Evolutionary conservation across 2,888 invertebrate genomes (phyloP).

Genomic region (Drosophila antonietae): DNA sequence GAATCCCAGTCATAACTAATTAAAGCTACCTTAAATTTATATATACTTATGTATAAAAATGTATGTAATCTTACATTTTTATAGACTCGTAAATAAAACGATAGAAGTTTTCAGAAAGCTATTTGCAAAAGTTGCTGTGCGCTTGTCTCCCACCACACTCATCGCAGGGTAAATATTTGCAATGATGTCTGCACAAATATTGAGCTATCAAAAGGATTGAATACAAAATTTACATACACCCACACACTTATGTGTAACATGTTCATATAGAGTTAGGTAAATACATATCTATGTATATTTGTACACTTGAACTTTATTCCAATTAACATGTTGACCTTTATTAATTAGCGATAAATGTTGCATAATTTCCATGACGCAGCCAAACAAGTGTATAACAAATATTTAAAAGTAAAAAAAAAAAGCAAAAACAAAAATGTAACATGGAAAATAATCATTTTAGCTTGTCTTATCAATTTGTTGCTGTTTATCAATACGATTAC

Average conservation of each 20-base stretch:
- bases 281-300: neutral
- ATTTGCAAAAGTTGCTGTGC: slow-evolving; percentile 5
- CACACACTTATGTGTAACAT: neutral
- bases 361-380: slow-evolving; percentile 39
- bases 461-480: slow-evolving; percentile 48
- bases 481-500: slow-evolving; percentile 49
- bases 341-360: slow-evolving; percentile 60
- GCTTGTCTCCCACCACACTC: slow-evolving; percentile 10
- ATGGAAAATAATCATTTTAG: slow-evolving; percentile 26
- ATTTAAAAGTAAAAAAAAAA: slow-evolving; percentile 9
- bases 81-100: neutral
- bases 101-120: neutral
- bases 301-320: slow-evolving; percentile 42
- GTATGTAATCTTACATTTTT: neutral
- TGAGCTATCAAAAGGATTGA: slow-evolving; percentile 18
- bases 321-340: slow-evolving; percentile 70
- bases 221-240: neutral
- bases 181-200: slow-evolving; percentile 49
- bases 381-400: slow-evolving; percentile 26
- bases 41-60: neutral
- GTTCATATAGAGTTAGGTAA: neutral
- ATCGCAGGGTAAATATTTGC: slow-evolving; percentile 46
- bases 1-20: slow-evolving; percentile 6
- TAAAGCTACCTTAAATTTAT: neutral
- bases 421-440: slow-evolving; percentile 6